These are phyloP conservation scores for Catostylus mosaicus DNA, from an alignment of 30 jellyfish, hydroid and myxozoan species.

Conservation along the genomic window DNA sequence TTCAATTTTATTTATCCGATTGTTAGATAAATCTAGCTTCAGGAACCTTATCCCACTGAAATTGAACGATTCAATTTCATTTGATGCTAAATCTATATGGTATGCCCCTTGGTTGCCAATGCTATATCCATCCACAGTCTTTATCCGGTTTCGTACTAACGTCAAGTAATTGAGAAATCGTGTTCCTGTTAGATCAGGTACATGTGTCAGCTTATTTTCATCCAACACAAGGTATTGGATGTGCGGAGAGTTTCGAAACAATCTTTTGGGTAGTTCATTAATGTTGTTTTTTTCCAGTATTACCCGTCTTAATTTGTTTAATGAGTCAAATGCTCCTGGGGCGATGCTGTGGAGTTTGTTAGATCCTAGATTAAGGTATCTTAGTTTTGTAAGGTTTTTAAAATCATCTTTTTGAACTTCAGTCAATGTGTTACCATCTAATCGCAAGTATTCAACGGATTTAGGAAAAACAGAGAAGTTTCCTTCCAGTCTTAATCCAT, in stretches of 20 bases:
- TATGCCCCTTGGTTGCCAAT: neutral
- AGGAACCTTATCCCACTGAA: neutral
- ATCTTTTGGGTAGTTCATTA: neutral
- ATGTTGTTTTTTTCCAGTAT: neutral
- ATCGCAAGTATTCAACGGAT: neutral
- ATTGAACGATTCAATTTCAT: conserved; percentile 2
- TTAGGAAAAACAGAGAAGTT: conserved; percentile 20
- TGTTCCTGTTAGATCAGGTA: conserved; percentile 22
- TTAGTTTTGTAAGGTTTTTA: neutral
- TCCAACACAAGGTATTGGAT: neutral
- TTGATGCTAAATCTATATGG: neutral
- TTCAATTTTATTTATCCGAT: neutral
- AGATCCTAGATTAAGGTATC: neutral
- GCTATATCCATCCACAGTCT: neutral
- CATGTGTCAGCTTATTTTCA: neutral
- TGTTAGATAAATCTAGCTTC: neutral
- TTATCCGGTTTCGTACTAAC: neutral
- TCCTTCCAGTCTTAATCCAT: neutral
- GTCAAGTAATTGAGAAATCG: neutral
- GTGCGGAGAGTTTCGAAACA: neutral
- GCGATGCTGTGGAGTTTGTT: neutral
- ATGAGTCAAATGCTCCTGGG: conserved; percentile 8
- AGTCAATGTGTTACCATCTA: neutral
- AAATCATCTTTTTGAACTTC: conserved; percentile 1
- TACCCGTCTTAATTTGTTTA: neutral